A percentile compares a stretch with the other conserved stretches of the same genome.
Conservation (phyloP, 2,113 vertebrate genomes). For the Paralichthys olivaceus region DNA sequence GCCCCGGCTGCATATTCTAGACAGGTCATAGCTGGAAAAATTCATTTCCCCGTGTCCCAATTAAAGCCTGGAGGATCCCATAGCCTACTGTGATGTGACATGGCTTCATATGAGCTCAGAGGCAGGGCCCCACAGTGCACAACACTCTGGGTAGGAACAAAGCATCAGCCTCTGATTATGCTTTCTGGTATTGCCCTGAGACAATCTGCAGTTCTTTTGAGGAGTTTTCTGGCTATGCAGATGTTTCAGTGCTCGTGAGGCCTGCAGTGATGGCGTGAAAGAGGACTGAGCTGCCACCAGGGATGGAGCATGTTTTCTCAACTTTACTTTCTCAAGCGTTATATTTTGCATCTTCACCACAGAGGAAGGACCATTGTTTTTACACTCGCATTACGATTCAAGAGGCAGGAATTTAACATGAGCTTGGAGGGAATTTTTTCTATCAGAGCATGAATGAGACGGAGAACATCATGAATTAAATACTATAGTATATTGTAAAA, state of each 20-base stretch:
- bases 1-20: conserved; percentile 57
- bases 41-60: conserved; percentile 75
- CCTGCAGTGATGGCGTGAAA: conserved; percentile 42
- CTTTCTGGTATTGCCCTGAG: conserved; percentile 61
- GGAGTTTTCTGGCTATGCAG: conserved; percentile 70
- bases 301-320: conserved; percentile 41
- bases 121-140: conserved; percentile 35
- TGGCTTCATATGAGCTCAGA: conserved; percentile 61
- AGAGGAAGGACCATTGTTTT: conserved; percentile 22
- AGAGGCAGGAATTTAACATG: background rate
- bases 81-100: conserved; percentile 67
- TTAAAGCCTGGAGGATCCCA: conserved; percentile 70
- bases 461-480: conserved; percentile 2
- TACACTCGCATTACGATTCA: conserved; percentile 4
- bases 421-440: background rate
- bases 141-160: conserved; percentile 59
- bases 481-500: conserved; percentile 2
- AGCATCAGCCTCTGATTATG: conserved; percentile 61
- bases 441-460: background rate
- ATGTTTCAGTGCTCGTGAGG: conserved; percentile 55
- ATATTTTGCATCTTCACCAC: conserved; percentile 22
- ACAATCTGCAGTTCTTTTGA: conserved; percentile 58
- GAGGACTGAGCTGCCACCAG: conserved; percentile 48
- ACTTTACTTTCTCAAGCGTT: conserved; percentile 44
- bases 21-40: conserved; percentile 71